Conservation (phyloP, 2,888 invertebrate genomes). For the Eupithecia exiguata region DNA sequence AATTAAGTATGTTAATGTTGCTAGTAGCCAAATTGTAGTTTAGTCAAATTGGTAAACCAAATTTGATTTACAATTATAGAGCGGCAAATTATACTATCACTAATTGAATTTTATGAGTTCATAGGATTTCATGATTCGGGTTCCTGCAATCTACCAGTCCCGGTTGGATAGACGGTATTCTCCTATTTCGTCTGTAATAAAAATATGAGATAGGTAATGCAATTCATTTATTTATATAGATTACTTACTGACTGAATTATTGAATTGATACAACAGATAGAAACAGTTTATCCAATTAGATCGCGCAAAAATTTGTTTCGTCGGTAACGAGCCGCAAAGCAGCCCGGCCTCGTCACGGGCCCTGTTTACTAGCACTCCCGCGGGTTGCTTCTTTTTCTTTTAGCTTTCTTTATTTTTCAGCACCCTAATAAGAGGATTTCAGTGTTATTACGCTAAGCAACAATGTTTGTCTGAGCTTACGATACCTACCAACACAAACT, state of each 20-base stretch:
- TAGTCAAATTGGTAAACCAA: neutral
- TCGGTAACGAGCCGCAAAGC: constrained; percentile 20
- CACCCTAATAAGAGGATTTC: constrained; percentile 57
- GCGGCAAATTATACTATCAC: neutral
- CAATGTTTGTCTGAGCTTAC: constrained; percentile 30
- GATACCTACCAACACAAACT: constrained; percentile 18
- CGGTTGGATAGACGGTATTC: neutral
- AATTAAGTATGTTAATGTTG: constrained; percentile 14
- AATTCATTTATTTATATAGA: neutral
- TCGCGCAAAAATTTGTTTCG: constrained; percentile 39
- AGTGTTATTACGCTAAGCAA: constrained; percentile 36
- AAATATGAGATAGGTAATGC: neutral
- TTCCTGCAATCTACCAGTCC: neutral
- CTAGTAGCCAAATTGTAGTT: neutral
- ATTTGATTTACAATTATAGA: constrained; percentile 1
- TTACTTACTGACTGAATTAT: neutral
- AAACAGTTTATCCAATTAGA: constrained; percentile 1
- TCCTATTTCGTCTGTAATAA: neutral
- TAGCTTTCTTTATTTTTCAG: constrained; percentile 58
- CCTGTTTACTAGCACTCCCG: constrained; percentile 70
- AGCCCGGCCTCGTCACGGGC: constrained; percentile 57
- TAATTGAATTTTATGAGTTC: neutral
- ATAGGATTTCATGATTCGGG: neutral
- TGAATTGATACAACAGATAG: constrained; percentile 1
- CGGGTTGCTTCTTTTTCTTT: constrained; percentile 62